Evolutionary conservation across 2,797 vertebrate genomes (phyloP), one percentile per base, ranked within the genome.

Genomic region (Amblyraja radiata): DNA sequence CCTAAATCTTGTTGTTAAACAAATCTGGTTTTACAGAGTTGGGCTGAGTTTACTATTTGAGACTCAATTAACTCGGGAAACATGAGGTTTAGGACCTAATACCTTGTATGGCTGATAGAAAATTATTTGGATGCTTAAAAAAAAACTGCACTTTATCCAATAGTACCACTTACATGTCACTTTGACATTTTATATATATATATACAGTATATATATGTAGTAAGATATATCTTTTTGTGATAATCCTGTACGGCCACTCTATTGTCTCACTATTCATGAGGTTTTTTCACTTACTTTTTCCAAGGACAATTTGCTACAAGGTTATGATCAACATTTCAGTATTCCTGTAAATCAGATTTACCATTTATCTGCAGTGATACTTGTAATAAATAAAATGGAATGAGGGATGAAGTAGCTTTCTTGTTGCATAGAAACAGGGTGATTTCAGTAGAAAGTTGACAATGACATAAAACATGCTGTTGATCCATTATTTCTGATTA

Each of bases 21-120:
- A 99, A 99, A 99, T 99, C 98, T 99, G 98, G 99, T 98, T 99
- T 99, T 99, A 99, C 98, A 97, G 98, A 98, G 98, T 99, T 99
- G 98, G 98, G 98, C 98, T 97, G 98, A 99, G 98, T 99, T 98
- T 99, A 99, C 98, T 98, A 98, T 98, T 98, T 98, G 99, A 99
- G 98, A 98, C 97, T 99, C 99, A 98, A 98, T 98, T 99, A 99
- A 99, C 98, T 98, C 98, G 99, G 98, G 98, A 98, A 98, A 92
- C 98, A 98, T 97, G 97, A 98, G 97, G 97, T 99, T 97, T 97
- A 95, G 95, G 96, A 96, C 95, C 96, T 97, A 95, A 97, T 97
- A 96, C 97, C 97, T 97, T 98, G 97, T 97, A 97, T 95, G 94
- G 65, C 90, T 92, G 90, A 92, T 76, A 76, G 90, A 71, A 92